phyloP scores from a whole-genome alignment of 1,140 invertebrate species.

The Pachyrhynchus sulphureomaculatus region DNA sequence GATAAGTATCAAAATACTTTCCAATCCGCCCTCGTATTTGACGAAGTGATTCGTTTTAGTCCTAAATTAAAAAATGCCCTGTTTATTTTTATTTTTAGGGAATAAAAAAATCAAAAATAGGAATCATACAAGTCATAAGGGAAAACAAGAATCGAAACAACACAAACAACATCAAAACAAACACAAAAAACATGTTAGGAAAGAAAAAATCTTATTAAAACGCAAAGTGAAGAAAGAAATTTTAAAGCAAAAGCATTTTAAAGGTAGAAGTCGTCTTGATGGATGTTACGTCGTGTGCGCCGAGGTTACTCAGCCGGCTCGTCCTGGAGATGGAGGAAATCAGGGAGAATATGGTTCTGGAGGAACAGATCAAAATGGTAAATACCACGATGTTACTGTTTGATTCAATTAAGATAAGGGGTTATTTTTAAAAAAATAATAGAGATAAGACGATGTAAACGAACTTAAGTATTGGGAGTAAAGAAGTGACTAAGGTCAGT shows the following conservation, averaged over 20 bases:
- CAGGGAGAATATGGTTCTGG: not conserved
- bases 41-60: no score
- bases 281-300: constrained; percentile 19
- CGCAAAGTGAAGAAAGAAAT: not conserved
- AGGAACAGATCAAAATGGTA: not conserved
- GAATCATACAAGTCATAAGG: not conserved
- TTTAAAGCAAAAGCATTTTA: constrained; percentile 1
- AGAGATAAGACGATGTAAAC: no score
- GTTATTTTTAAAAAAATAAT: no score
- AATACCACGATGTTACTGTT: no score
- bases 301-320: not conserved
- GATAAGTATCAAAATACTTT: no score
- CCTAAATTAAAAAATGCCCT: no score
- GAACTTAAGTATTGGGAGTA: no score
- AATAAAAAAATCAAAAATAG: not conserved
- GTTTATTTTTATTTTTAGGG: not conserved
- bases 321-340: not conserved
- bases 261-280: constrained; percentile 1
- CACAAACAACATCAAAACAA: not conserved
- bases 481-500: no score
- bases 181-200: not conserved
- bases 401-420: no score
- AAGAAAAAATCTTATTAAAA: constrained; percentile 1
- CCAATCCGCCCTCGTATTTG: no score
- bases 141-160: not conserved